Conservation (phyloP, 2,888 invertebrate species). For the Hirudinaria manillensis region DNA sequence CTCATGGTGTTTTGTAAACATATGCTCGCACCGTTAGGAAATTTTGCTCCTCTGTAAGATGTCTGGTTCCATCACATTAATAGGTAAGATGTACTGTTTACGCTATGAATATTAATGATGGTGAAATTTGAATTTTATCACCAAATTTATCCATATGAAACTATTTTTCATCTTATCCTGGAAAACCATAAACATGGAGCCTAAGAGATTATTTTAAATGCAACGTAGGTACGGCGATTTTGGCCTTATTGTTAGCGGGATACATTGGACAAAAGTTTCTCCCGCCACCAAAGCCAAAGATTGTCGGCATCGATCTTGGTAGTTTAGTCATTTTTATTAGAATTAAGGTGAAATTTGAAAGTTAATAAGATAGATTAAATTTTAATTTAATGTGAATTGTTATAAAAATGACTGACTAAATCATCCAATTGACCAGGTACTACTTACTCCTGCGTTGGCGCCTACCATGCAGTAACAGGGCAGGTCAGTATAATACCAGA, state of each 20-base stretch:
- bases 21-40: too few relatives aligned
- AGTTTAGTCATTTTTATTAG: conserved; percentile 24
- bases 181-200: too few relatives aligned
- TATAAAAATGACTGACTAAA: too few relatives aligned
- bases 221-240: conserved; percentile 49
- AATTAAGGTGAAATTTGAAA: not conserved
- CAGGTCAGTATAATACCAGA: conserved; percentile 53
- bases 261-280: conserved; percentile 56
- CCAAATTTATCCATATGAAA: too few relatives aligned
- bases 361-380: not conserved
- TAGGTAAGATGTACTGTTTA: too few relatives aligned
- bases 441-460: conserved; percentile 56
- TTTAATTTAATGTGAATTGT: not conserved
- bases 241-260: conserved; percentile 55
- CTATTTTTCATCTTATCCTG: too few relatives aligned
- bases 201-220: too few relatives aligned
- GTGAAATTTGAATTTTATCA: too few relatives aligned
- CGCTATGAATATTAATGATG: too few relatives aligned
- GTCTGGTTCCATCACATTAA: too few relatives aligned
- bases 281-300: conserved; percentile 57
- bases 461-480: conserved; percentile 57
- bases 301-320: conserved; percentile 57
- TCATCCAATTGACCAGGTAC: conserved; percentile 52
- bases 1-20: too few relatives aligned
- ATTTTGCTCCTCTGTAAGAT: too few relatives aligned